phyloP scores from a whole-genome alignment of 2,113 vertebrate species.

The Pygoscelis adeliae region DNA sequence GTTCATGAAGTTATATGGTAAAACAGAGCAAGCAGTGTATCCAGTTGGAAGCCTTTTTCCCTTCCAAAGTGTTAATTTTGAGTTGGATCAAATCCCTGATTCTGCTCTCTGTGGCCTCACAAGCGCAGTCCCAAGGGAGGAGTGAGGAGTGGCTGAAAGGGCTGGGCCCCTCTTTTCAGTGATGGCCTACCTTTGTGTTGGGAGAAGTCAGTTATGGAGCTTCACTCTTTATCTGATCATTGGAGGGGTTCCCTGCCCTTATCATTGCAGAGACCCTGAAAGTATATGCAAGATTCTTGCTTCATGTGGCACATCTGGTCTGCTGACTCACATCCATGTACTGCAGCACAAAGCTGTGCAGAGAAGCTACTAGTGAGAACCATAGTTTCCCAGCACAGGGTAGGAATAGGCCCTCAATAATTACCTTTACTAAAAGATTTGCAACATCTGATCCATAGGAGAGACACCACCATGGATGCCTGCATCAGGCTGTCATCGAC shows the following conservation, averaged over 20 bases:
- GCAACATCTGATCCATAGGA: not conserved
- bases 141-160: not conserved
- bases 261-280: not conserved
- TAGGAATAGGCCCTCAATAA: not conserved
- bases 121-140: not conserved
- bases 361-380: not conserved
- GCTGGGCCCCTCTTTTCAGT: not conserved
- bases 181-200: not conserved
- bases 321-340: not conserved
- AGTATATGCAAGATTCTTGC: not conserved
- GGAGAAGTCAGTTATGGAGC: not conserved
- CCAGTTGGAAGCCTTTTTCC: not conserved
- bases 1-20: not conserved
- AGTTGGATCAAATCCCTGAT: not conserved
- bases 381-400: not conserved
- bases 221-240: not conserved
- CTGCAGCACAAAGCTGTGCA: not conserved
- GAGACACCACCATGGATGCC: not conserved
- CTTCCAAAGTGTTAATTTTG: not conserved
- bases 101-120: not conserved
- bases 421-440: not conserved
- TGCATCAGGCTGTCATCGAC: not conserved
- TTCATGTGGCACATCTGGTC: not conserved
- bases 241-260: not conserved
- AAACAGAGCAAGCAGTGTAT: not conserved